Evolutionary conservation across 2,113 vertebrate species (phyloP), one percentile per base, ranked within the genome.

Genomic region (Oncorhynchus nerka): DNA sequence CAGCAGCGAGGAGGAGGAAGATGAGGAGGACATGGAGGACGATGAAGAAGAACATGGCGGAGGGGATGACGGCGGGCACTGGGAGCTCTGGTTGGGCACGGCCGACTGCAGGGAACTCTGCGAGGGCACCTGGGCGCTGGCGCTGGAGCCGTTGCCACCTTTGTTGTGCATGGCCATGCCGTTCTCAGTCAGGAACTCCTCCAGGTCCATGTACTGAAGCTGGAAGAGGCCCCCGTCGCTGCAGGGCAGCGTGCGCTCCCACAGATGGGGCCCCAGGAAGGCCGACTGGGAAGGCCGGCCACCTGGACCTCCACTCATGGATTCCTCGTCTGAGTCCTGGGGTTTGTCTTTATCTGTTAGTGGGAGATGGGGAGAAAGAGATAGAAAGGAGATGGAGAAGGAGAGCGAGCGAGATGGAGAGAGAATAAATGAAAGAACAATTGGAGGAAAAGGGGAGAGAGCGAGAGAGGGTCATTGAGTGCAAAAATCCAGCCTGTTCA

Each of bases 121-220:
- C 4, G 92, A 93, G 4, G 93, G 94, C 76, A 94, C 92, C 86
- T 92, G 90, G 24, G 93, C 92, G 6, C 87, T 91, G 77, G 91
- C 67, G 28, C 92, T 91, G 4, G 61, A 64, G 39, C 2, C 7
- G n/a, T 91, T 90, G 45, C 88, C 83, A 73, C 92, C 92, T 0
- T 87, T 91, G 66, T 83, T 79, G 64, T 93, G 93, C 91, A 94
- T 93, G 69, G 93, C 94, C 93, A 94, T 94, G 70, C 93, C 93
- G 3, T 94, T 94, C 84, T 94, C 94, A 0, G 93, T 94, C 82
- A 94, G 82, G 77, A 94, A 94, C 79, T 94, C 94, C 87, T 94
- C 94, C 90, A 94, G 80, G 87, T 94, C 94, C 94, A 94, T 94
- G 88, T 94, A 94, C 90, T 94, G 94, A 48, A 94, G 87, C 90